Evolutionary conservation across 2,797 vertebrate genomes (phyloP), one percentile per base, ranked within the genome.

Genomic region (Champsocephalus gunnari): DNA sequence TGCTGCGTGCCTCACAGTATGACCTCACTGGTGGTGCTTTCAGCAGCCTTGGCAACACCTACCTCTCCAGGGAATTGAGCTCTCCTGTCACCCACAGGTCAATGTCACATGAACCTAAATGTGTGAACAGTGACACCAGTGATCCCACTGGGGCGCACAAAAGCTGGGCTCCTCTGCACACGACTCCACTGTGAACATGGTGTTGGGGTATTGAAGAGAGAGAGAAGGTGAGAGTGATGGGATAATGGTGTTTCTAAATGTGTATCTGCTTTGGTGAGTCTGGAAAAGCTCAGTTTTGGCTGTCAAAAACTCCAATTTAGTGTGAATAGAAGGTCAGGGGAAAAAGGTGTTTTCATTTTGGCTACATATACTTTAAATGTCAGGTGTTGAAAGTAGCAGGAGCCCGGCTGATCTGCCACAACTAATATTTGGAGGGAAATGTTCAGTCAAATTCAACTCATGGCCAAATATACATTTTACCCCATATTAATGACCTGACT

Each of bases 111-210:
- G 73, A 90, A 84, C 91, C 78, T 67, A 66, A 89, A 90, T 80
- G 88, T 91, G 89, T 78, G 80, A 93, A 92, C 84, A 85, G 73
- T 77, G 81, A 86, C 88, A 90, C 88, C 67, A 68, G 70, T 48
- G 71, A 67, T 85, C 83, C 79, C 87, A 71, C 16, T 1, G 73
- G 84, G 75, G 54, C 50, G 2, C 54, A 77, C 75, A 77, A 73
- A 64, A 66, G 77, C 64, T 45, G 62, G 67, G 63, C 53, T 70
- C 60, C 51, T 43, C 67, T 41, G 32, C 38, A 13, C 67, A 77
- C 43, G 5, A 24, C 45, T 78, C 77, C 38, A 19, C 63, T n/a
- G 44, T 45, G 24, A 66, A 51, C 55, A 49, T 7, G 9, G 64
- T 73, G 75, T 71, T 61, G 66, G 45, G 43, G 14, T 16, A 34